Base-by-base conservation (phyloP, 2,113 vertebrate genomes). In the Phyllostomus discolor region DNA sequence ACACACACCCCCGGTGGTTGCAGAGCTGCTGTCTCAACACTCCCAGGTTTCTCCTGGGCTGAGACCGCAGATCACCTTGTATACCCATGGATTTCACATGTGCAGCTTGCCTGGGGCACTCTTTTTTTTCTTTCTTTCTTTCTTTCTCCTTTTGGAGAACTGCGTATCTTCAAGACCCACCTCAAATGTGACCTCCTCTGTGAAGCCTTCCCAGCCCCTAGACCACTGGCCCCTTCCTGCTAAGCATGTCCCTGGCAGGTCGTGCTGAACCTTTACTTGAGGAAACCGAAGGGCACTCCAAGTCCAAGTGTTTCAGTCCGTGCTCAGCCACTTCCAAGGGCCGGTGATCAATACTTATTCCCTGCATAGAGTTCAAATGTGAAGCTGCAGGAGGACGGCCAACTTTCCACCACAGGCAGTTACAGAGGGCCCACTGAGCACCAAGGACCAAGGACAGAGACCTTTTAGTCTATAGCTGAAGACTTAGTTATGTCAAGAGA, bases 1-100 rank as follows among this genome's bases (percentile, higher is more conserved):
- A 0, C 26, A n/a, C 59, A 16, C 0, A 24, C 26, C 62, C 17
- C 0, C 19, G 38, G 52, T 33, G n/a, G 1, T 1, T 8, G 1
- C 75, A 52, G 33, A 41, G 38, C 54, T 41, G 33, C 92, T 28
- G 17, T 28, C 41, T 22, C 64, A 28, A 1, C 24, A 22, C 20
- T 57, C 69, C 12, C 10, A 11, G n/a, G 35, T 73, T n/a, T 69
- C 70, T 41, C 52, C 92, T 20, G 22, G 52, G 12, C 48, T 7
- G n/a, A 4, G 31, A 46, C 46, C 28, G 20, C 80, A 14, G 15
- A 41, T 83, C 86, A 75, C 2, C 57, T 75, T n/a, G 33, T 43
- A 26, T 3, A 67, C 57, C 12, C 76, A 48, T 93, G 52, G 19
- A 31, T 67, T 52, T 70, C 22, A 16, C 19, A 66, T 0, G 10